Base-by-base conservation (phyloP, 2,888 invertebrate species). In the Orchesellides sinensis region DNA sequence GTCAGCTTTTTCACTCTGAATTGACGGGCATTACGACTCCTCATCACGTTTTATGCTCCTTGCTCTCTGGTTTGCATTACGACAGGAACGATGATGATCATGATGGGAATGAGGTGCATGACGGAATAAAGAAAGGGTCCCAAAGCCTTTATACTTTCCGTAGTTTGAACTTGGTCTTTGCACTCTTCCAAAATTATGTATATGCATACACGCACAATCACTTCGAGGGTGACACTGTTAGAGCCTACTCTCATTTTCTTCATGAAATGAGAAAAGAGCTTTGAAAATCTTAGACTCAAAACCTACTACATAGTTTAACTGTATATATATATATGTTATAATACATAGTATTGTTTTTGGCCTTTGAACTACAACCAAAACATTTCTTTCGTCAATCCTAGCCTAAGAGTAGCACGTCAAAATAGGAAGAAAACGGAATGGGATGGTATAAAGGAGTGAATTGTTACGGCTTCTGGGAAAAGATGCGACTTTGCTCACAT, bases 1-100 rank as follows among this genome's bases (percentile, higher is more conserved):
- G 84, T 83, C 84, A 84, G 82, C 82, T 83, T 84, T 84, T 83
- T 79, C 84, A 72, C 82, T 83, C 63, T 84, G 83, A 84, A 84
- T 84, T 84, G 84, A 84, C 84, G 82, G 66, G 79, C 82, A 82
- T 82, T 83, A 83, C 72, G 82, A 72, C 84, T 79, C 79, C 83
- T 84, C 84, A 84, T 83, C 84, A 84, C 84, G 83, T 84, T 84
- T 84, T 84, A 84, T 84, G 83, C 69, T 69, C 54, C 75, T 66
- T 79, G 72, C 77, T 70, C 77, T 72, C 74, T 66, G 52, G 70
- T 66, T 72, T 77, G 35, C 66, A 74, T 66, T 74, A 40, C 59
- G 56, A 78, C 27, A 59, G 47, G 52, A 21, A 17, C 12, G 54
- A 45, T 61, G 45, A 6, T 27, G 12, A 35, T 45, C 32, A 65